Evolutionary conservation across 2,113 vertebrate genomes (phyloP).

Genomic region (Peromyscus leucopus): DNA sequence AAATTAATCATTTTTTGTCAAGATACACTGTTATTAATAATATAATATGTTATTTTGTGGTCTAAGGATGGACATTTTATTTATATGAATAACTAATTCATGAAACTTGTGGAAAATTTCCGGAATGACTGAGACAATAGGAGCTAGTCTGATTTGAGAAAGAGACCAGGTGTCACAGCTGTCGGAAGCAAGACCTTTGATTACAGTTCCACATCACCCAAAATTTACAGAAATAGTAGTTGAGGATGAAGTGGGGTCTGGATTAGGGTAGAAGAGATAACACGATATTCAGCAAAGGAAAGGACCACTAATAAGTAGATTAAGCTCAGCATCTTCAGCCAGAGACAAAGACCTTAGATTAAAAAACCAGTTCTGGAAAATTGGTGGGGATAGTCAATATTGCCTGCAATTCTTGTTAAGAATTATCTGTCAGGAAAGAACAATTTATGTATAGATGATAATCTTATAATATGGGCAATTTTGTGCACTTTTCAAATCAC

Average conservation of each 20-base stretch:
- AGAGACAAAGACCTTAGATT: background rate
- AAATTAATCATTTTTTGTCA: background rate
- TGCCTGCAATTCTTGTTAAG: background rate
- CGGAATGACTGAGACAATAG: background rate
- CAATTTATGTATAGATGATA: background rate
- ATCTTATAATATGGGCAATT: background rate
- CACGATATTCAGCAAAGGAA: background rate
- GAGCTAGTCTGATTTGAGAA: background rate
- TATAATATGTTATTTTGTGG: background rate
- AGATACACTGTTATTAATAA: background rate
- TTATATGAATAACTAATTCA: background rate
- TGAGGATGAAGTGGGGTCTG: background rate
- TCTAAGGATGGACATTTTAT: background rate
- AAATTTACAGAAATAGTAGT: background rate
- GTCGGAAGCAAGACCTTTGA: background rate
- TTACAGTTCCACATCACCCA: background rate
- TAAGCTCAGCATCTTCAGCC: background rate
- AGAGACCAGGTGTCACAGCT: background rate
- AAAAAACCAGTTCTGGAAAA: background rate
- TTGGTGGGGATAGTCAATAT: background rate
- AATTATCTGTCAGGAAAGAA: background rate
- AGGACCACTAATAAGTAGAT: background rate
- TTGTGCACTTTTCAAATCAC: background rate
- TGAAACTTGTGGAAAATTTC: background rate
- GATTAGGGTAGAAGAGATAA: background rate